Base-by-base conservation (phyloP, 2,888 invertebrate genomes). In the Pantelozetes paolii region DNA sequence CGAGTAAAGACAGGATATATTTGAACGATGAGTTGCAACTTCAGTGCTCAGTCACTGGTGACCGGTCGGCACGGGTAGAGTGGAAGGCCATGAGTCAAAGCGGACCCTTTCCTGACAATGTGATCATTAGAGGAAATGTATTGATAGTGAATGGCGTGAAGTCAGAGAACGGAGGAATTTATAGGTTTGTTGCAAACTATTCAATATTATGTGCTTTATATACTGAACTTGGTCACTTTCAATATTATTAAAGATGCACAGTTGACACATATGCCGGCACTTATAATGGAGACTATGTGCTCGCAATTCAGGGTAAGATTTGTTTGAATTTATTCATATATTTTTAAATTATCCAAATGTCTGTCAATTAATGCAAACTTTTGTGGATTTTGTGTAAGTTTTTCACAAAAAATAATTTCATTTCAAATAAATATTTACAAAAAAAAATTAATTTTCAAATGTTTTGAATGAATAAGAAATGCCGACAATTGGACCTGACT, bases 121-220 rank as follows among this genome's bases (percentile, higher is more conserved):
- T 88, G 72, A 83, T 85, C 76, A 85, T 85, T 28, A 83, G 84
- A 59, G 87, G 86, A 30, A 84, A 84, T 36, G 82, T 86, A 70
- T 81, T 90, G 59, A 83, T 87, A 76, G 85, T 90, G 71, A 82
- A 82, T 1, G 84, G 85, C 76, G 85, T 89, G 1, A 82, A 83
- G 73, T 82, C 84, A 2, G 86, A 86, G 73, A 89, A 91, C 81
- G 86, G 86, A 36, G 90, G 90, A 57, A 82, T 85, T 8, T 91
- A 91, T 81, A 23, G 62, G 62, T 62, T 28, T 28, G 57, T 59
- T 23, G 11, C 9, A 36, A 1, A n/a, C 30, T 6, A 36, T 48
- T 48, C 20, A n/a, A 20, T 48, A 20, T 5, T 2, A 9, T 45
- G 15, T 2, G 13, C n/a, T 45, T 13, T 45, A 18, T 45, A 48